phyloP scores from a whole-genome alignment of 2,113 vertebrate genomes.

The Tychaedon coryphoeus region DNA sequence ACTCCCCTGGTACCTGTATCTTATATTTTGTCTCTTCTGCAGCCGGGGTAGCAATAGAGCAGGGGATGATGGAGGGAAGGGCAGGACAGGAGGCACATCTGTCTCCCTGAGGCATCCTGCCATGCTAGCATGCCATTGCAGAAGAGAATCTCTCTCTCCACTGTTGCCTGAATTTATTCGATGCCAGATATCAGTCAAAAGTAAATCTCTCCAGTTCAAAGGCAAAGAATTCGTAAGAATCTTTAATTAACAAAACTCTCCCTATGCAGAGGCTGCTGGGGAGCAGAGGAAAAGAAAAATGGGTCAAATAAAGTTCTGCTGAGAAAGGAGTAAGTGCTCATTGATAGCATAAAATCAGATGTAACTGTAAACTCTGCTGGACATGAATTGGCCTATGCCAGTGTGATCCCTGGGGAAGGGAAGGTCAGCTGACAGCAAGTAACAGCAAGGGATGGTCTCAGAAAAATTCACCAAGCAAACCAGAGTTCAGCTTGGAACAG shows the following conservation, averaged over 20 bases:
- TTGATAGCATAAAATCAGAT: not conserved
- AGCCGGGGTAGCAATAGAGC: rapidly evolving
- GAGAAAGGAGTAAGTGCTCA: not conserved
- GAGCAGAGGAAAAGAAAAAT: not conserved
- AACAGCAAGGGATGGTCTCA: not conserved
- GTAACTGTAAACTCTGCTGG: not conserved
- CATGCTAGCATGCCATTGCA: not conserved
- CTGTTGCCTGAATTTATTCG: not conserved
- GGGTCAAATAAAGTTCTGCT: not conserved
- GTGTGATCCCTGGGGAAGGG: not conserved
- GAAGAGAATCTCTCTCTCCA: not conserved
- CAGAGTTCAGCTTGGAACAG: not conserved
- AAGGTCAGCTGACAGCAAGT: not conserved
- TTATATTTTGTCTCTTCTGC: rapidly evolving
- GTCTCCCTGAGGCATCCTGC: not conserved
- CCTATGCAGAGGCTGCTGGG: not conserved
- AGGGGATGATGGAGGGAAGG: not conserved
- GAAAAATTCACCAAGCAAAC: not conserved
- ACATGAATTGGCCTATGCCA: not conserved
- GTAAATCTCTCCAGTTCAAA: not conserved
- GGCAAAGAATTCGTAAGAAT: not conserved
- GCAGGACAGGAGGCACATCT: not conserved
- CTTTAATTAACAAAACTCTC: not conserved
- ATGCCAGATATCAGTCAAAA: not conserved
- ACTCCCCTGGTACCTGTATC: not conserved